Evolutionary conservation across 2,888 invertebrate species (phyloP).

Genomic region (Phortica okadai): DNA sequence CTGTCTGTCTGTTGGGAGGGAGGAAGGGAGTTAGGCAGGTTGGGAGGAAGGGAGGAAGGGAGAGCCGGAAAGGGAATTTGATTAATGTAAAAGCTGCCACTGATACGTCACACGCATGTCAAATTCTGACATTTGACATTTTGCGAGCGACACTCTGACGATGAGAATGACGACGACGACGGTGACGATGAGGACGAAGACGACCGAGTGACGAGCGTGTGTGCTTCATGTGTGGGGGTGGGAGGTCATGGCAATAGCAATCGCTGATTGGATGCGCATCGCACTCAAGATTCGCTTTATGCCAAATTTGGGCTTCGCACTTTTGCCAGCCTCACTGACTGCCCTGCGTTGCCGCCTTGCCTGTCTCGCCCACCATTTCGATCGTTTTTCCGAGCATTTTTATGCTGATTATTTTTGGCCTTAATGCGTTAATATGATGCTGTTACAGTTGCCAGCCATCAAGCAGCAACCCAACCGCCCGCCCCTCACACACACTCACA

Average conservation of each 20-base stretch:
- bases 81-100: constrained; percentile 78
- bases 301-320: constrained; percentile 13
- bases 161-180: constrained; percentile 11
- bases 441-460: neutral
- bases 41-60: neutral
- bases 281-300: constrained; percentile 18
- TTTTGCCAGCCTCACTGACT: constrained; percentile 41
- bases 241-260: neutral
- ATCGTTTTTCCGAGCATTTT: constrained; percentile 34
- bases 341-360: neutral
- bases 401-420: constrained; percentile 17
- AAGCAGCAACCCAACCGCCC: neutral
- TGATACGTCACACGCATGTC: constrained; percentile 78
- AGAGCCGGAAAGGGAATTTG: constrained; percentile 75
- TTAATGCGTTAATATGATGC: constrained; percentile 28
- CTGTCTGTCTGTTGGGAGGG: neutral
- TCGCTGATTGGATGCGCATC: constrained; percentile 59
- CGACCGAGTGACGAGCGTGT: neutral
- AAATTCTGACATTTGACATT: constrained; percentile 77
- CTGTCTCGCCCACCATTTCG: constrained; percentile 35
- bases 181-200: neutral
- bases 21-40: neutral
- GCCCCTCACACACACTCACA: neutral
- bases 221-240: neutral
- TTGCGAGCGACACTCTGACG: constrained; percentile 62